Evolutionary conservation across 2,797 vertebrate species (phyloP).

Genomic region (Ctenosaura bakeri): DNA sequence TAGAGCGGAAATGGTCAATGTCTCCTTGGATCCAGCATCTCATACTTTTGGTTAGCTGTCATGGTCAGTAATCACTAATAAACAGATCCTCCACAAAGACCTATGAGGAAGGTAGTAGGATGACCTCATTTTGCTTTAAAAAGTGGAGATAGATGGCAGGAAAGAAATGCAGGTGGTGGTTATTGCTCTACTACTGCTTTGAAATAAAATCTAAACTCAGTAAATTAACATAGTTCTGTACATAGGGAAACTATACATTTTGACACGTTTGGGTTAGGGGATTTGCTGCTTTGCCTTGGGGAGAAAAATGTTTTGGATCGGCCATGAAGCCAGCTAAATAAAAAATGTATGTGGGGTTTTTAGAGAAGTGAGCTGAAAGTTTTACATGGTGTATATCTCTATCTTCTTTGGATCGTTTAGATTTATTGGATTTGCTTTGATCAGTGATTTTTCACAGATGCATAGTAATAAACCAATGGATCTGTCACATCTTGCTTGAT

Average conservation of each 20-base stretch:
- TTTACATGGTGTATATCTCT: not conserved
- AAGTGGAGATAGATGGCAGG: no score
- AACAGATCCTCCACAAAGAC: not conserved
- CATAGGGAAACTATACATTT: not conserved
- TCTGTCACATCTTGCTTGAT: constrained; percentile 38
- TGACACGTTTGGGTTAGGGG: not conserved
- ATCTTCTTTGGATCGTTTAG: constrained; percentile 44
- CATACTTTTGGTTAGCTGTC: not conserved
- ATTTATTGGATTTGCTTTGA: constrained; percentile 59
- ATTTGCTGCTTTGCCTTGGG: not conserved
- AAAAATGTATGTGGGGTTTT: not conserved
- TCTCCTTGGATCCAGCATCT: not conserved
- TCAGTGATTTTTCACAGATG: constrained; percentile 63
- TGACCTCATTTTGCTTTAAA: no score
- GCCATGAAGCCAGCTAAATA: not conserved
- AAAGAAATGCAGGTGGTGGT: no score
- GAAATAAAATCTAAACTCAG: no score
- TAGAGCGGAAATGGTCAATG: no score
- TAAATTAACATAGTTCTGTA: no score
- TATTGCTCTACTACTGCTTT: no score
- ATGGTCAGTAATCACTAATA: not conserved
- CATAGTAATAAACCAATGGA: constrained; percentile 37
- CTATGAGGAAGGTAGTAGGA: no score
- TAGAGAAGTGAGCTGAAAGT: not conserved
- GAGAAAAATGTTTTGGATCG: no score